These are phyloP conservation scores for Enteromius trimaculatus DNA, from an alignment of 2,797 vertebrate genomes.

Conservation along the genomic window DNA sequence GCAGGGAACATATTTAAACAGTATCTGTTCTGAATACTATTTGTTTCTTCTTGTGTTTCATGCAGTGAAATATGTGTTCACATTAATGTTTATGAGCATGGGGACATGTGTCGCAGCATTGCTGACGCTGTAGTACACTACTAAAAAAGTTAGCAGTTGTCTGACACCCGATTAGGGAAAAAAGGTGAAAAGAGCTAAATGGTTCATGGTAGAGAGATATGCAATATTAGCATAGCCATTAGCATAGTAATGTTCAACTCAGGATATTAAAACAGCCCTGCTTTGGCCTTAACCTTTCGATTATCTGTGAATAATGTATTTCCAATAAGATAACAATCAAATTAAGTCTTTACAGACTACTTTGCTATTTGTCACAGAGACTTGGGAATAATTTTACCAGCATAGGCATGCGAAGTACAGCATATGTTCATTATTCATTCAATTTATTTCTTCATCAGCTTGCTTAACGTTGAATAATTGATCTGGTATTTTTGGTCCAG, in stretches of 20 bases:
- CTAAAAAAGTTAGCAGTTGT: constrained; percentile 1
- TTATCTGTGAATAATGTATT: constrained; percentile 69
- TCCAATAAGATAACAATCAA: constrained; percentile 70
- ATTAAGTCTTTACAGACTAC: constrained; percentile 60
- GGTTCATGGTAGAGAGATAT: background rate
- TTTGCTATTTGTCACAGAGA: constrained; percentile 46
- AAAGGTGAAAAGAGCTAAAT: constrained; percentile 12
- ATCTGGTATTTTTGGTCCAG: background rate
- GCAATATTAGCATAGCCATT: constrained; percentile 54
- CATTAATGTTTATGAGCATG: constrained; percentile 38
- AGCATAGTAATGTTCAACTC: constrained; percentile 54
- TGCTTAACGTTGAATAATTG: background rate
- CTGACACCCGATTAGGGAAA: background rate
- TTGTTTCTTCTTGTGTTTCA: background rate
- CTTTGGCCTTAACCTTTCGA: constrained; percentile 60
- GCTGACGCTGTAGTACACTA: constrained; percentile 39
- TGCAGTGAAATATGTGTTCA: background rate
- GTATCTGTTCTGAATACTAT: background rate
- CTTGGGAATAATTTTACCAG: constrained; percentile 61
- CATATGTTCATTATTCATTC: constrained; percentile 47
- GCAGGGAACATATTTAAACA: background rate
- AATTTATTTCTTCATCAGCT: constrained; percentile 3
- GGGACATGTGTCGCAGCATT: background rate
- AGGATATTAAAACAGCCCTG: constrained; percentile 53
- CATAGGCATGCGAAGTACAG: constrained; percentile 46